phyloP scores from a whole-genome alignment of 2,797 vertebrate genomes.

The Ctenosaura bakeri region DNA sequence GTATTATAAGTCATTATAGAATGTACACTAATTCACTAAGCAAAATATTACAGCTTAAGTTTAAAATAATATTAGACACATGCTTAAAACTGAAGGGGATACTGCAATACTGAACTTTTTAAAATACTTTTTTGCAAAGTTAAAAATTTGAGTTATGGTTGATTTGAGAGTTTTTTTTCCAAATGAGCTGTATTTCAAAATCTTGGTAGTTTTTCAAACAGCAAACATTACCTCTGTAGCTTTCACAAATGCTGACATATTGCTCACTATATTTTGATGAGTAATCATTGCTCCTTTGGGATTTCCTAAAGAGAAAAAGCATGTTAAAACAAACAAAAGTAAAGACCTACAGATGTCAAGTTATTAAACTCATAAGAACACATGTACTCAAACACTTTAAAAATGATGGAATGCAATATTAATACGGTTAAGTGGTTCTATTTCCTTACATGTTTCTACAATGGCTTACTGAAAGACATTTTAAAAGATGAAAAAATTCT shows the following conservation, averaged over 20 bases:
- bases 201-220: neutral
- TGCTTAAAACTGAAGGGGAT: neutral
- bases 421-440: neutral
- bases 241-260: slow-evolving; percentile 83
- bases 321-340: slow-evolving; percentile 47
- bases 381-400: neutral
- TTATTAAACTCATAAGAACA: neutral
- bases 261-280: slow-evolving; percentile 83
- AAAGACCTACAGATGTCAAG: slow-evolving; percentile 23
- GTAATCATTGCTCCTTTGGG: slow-evolving; percentile 86
- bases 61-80: neutral
- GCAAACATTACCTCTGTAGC: slow-evolving; percentile 81
- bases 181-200: neutral
- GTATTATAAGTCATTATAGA: neutral
- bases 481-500: neutral
- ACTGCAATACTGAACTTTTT: neutral
- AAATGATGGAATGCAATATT: neutral
- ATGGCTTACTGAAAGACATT: neutral
- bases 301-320: slow-evolving; percentile 77
- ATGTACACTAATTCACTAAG: neutral
- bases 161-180: neutral
- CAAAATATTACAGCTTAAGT: neutral
- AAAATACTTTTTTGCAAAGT: neutral
- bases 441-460: neutral
- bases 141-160: neutral